Base-by-base conservation (phyloP, 2,888 invertebrate genomes). In the Spisula solida region DNA sequence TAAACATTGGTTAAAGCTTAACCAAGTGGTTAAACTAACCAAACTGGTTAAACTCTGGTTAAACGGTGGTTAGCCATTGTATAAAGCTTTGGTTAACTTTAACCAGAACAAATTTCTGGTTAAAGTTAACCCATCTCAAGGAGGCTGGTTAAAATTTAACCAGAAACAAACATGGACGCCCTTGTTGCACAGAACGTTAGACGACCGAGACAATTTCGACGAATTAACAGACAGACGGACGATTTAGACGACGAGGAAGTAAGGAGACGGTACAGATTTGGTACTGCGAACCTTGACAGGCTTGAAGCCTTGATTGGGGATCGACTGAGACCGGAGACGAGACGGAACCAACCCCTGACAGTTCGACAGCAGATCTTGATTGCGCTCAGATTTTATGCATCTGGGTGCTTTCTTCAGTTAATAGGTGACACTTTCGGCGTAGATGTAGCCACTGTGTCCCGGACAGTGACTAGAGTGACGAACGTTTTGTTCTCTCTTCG, bases 151-250 rank as follows among this genome's bases (percentile, higher is more conserved):
- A n/a, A 41, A 41, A 41, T 41, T 41, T 41, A 41, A 41, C 41
- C 41, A 55, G 20, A 14, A 55, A 55, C 14, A 20, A 82, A 82
- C 29, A 82, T 60, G 82, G 82, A 60, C 29, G 66, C 60, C 47
- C n/a, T 60, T 12, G 55, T 55, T 16, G 60, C 34, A 31, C 66
- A 66, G 20, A 82, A 31, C 34, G 82, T 66, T 34, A 60, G 82
- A 82, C 82, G 41, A 82, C 82, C 82, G 6, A 29, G 66, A 66
- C 29, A 82, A 66, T 82, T 82, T 10, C 0, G 66, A 56, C 66
- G 66, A 34, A 25, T 34, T 16, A 47, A 82, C 60, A 82, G 60
- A 82, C 66, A 60, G 14, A 82, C 8, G 14, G 41, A 82, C 34
- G 60, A 34, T 29, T 14, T 66, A 18, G 41, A 82, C 66, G n/a